phyloP scores from a whole-genome alignment of 2,113 vertebrate species.

The Actenoides lindsayi region DNA sequence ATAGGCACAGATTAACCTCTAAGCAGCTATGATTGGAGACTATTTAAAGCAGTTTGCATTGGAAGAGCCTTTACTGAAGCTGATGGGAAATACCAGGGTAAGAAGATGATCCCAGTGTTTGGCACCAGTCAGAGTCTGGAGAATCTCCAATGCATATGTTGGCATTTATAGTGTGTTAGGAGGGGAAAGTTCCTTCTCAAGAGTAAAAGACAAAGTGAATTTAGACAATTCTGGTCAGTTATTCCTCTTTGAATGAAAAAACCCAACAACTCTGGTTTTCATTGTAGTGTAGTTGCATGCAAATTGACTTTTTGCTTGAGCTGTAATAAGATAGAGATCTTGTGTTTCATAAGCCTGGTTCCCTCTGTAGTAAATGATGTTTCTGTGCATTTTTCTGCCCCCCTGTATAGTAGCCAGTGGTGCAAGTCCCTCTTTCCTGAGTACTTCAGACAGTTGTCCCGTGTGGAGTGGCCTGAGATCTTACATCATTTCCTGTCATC shows the following conservation, averaged over 20 bases:
- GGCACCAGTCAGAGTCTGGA: not conserved
- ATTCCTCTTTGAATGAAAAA: constrained; percentile 1
- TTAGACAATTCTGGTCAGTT: not conserved
- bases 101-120: constrained; percentile 14
- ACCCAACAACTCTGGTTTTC: not conserved
- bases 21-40: not conserved
- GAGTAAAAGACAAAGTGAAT: not conserved
- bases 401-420: not conserved
- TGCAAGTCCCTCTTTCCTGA: not conserved
- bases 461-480: constrained; percentile 33
- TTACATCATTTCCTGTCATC: constrained; percentile 60
- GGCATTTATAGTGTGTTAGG: not conserved
- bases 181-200: not conserved
- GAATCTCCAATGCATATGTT: not conserved
- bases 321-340: not conserved
- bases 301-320: not conserved
- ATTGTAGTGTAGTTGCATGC: not conserved
- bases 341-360: not conserved
- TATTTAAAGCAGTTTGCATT: constrained; percentile 23
- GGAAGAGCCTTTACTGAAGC: constrained; percentile 31
- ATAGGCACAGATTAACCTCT: constrained; percentile 20
- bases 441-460: constrained; percentile 24
- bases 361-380: not conserved
- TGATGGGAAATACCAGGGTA: not conserved
- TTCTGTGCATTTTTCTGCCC: not conserved